Conservation (phyloP, 1,140 invertebrate species). For the Cotesia typhae region DNA sequence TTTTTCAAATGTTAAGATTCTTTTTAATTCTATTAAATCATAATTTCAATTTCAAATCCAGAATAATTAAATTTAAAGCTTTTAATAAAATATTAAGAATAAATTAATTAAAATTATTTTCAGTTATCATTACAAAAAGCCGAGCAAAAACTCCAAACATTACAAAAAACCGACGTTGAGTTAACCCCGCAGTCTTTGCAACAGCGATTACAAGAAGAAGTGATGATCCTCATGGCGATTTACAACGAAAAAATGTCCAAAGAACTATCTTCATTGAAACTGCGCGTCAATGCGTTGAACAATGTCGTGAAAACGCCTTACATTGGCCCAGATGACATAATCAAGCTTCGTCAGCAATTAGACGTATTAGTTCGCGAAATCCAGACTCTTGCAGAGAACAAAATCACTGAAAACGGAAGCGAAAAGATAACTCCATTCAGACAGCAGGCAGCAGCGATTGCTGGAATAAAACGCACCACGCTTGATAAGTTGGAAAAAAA, state of each 20-base stretch:
- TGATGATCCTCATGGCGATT: constrained; percentile 72
- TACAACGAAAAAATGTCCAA: constrained; percentile 82
- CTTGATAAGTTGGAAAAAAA: constrained; percentile 76
- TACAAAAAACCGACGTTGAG: constrained; percentile 65
- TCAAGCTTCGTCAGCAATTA: constrained; percentile 64
- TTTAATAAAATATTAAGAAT: constrained; percentile 13
- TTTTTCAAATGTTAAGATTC: no score
- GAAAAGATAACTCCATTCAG: constrained; percentile 85
- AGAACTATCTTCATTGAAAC: constrained; percentile 72
- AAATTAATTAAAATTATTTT: constrained; percentile 20
- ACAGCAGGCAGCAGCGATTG: constrained; percentile 83
- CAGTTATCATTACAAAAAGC: constrained; percentile 54
- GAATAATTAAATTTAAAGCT: not conserved
- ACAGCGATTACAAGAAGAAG: constrained; percentile 80
- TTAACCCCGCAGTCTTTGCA: constrained; percentile 68
- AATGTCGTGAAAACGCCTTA: constrained; percentile 74
- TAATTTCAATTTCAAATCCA: no score
- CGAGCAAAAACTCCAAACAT: constrained; percentile 51
- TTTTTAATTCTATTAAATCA: no score
- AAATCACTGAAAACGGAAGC: constrained; percentile 62
- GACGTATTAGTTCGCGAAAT: constrained; percentile 52
- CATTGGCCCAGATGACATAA: constrained; percentile 74
- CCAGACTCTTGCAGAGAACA: constrained; percentile 54
- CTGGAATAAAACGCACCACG: constrained; percentile 78
- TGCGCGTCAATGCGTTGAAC: constrained; percentile 75